A percentile compares a stretch with the other conserved stretches of the same genome.
Evolutionary conservation across 2,113 vertebrate species (phyloP).

Genomic region (Scytalopus superciliaris): DNA sequence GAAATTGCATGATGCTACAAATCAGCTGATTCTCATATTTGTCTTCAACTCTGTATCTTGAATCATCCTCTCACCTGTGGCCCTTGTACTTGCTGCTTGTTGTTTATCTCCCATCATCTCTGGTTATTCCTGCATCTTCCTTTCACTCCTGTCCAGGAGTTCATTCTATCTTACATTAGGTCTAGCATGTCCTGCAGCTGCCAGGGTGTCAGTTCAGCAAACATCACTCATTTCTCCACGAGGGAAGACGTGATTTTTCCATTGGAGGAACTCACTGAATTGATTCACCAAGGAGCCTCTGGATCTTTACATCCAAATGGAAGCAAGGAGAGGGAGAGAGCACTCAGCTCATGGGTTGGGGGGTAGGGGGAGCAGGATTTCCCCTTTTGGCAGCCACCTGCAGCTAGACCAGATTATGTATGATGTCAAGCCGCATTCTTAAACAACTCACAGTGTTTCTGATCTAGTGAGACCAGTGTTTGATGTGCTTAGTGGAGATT

Average conservation of each 20-base stretch:
- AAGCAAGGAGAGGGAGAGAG: neutral
- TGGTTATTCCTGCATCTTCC: neutral
- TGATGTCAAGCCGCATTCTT: conserved; percentile 41
- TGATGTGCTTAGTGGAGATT: conserved; percentile 50
- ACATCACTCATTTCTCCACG: neutral
- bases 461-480: conserved; percentile 28
- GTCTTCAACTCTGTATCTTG: neutral
- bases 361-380: conserved; percentile 4
- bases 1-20: neutral
- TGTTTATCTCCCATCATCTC: neutral
- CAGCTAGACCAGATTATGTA: conserved; percentile 31
- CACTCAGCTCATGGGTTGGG: neutral
- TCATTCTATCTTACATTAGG: neutral
- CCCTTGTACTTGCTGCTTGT: neutral
- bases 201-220: neutral
- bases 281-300: neutral
- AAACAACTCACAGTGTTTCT: conserved; percentile 36
- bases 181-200: neutral
- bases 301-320: neutral
- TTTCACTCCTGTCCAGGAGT: neutral
- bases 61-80: neutral
- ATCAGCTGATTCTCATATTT: neutral
- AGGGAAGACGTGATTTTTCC: neutral
- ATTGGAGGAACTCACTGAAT: neutral
- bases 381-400: conserved; percentile 48